Base-by-base conservation (phyloP, 30 jellyfish, hydroid and myxozoan genomes). In the Euphysa ruthae region DNA sequence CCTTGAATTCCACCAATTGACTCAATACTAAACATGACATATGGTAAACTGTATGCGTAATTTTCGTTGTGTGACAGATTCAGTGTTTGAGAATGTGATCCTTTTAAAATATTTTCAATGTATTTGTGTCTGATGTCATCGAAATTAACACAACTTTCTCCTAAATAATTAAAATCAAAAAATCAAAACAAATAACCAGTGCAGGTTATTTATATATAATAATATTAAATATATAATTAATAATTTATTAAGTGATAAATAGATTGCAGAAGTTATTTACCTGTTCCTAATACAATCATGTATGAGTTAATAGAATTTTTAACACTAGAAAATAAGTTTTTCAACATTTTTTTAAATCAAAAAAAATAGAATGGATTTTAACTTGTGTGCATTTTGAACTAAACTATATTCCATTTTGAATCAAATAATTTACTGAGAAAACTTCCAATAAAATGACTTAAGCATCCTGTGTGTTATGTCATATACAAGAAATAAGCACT, bases 1-100 rank as follows among this genome's bases (percentile, higher is more conserved):
- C 95, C 95, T 55, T 82, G 92, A 4, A 74, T 56, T 4, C 84
- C 86, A 26, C 82, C 75, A 14, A 82, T 66, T n/a, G 73, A 78
- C 4, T 83, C 70, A 35, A 82, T 71, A 22, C 75, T 83, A 35
- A 82, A 73, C 15, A 72, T 56, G 31, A 65, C 55, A 44, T 75
- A 63, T 12, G 95, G 86, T 31, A 33, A 38, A 31, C 57, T 49
- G 7, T 65, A 82, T 1, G 77, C 64, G 13, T 27, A 69, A 29
- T 58, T 55, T 34, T 82, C 85, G 66, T 75, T 74, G 18, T 54
- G 66, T 20, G 75, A 82, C 80, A 82, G 51, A 51, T 82, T 82
- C 43, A 75, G 61, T 22, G 80, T 68, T 50, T 68, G 80, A 21
- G 74, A 30, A 33, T 38, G 19, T 8, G 74, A 49, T 18, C 77